These are phyloP conservation scores for Orbicella faveolata DNA, from an alignment of 64 coral and sea anemone species.

Conservation along the genomic window DNA sequence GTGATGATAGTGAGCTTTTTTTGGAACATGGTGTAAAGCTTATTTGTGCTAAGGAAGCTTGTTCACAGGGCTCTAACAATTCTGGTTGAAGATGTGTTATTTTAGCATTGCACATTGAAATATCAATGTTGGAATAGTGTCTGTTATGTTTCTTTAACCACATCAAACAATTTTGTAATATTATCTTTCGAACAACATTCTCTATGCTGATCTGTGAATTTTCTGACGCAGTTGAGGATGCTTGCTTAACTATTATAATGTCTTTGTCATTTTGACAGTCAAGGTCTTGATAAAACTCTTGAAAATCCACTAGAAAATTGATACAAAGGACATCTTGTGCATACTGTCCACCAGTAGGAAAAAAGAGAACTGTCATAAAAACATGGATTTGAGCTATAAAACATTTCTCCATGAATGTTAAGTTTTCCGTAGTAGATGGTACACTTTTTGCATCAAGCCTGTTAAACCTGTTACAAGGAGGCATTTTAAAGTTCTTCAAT, in stretches of 20 bases:
- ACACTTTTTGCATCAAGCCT: conserved; percentile 30
- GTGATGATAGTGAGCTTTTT: not conserved
- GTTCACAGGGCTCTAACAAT: no score
- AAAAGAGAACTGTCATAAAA: conserved; percentile 41
- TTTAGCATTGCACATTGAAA: no score
- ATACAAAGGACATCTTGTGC: conserved; percentile 38
- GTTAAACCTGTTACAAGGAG: conserved; percentile 32
- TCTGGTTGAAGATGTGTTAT: no score
- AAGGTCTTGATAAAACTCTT: conserved; percentile 19
- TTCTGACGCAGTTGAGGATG: no score
- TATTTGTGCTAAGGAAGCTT: no score
- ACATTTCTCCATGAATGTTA: conserved; percentile 52
- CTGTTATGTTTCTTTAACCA: no score
- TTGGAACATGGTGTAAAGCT: no score
- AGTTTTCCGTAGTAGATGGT: conserved; percentile 4
- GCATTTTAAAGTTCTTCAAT: not conserved
- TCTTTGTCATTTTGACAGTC: conserved; percentile 10
- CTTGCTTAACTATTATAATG: no score
- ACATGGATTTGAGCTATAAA: conserved; percentile 45
- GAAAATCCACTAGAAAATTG: conserved; percentile 49
- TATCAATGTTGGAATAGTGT: no score
- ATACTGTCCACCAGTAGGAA: conserved; percentile 47
- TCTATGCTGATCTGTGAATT: no score
- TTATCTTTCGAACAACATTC: no score
- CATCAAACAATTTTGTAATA: no score